A percentile compares a stretch with the other conserved stretches of the same genome.
These are phyloP conservation scores for Melanotaenia duboulayi DNA, from an alignment of 2,113 vertebrate genomes.

Conservation along the genomic window DNA sequence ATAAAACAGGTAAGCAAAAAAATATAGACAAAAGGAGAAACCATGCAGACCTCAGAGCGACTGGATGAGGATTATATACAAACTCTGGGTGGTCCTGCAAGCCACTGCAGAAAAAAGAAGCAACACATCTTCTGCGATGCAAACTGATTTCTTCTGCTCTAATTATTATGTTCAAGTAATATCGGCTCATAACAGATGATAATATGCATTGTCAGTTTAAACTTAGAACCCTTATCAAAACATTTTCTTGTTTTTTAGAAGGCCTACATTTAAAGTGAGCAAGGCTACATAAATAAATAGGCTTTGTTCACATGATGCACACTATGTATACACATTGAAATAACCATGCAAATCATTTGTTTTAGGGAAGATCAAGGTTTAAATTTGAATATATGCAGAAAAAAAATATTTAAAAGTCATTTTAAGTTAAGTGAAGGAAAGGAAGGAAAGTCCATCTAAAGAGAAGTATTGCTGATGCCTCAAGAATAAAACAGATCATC, in stretches of 20 bases:
- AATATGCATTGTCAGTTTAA: slow-evolving; percentile 40
- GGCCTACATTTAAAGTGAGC: slow-evolving; percentile 55
- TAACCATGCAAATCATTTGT: slow-evolving; percentile 20
- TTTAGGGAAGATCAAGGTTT: slow-evolving; percentile 4
- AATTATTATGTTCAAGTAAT: slow-evolving; percentile 51
- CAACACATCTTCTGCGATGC: slow-evolving; percentile 27
- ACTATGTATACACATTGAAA: slow-evolving; percentile 41
- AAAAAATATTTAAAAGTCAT: slow-evolving; percentile 18
- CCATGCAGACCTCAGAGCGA: slow-evolving; percentile 55
- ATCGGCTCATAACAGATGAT: slow-evolving; percentile 44
- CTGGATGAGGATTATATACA: slow-evolving; percentile 46
- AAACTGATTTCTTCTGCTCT: slow-evolving; percentile 43
- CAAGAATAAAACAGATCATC: slow-evolving; percentile 17
- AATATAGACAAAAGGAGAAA: slow-evolving; percentile 30
- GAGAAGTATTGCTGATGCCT: slow-evolving; percentile 49
- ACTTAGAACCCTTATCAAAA: slow-evolving; percentile 27
- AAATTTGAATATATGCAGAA: slow-evolving; percentile 8
- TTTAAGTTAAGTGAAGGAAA: neutral
- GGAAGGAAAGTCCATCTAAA: slow-evolving; percentile 14
- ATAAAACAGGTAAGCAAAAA: slow-evolving; percentile 18
- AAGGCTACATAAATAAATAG: slow-evolving; percentile 51
- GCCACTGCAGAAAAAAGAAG: slow-evolving; percentile 43
- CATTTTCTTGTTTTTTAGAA: slow-evolving; percentile 10
- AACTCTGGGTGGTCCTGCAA: slow-evolving; percentile 34
- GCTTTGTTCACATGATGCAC: slow-evolving; percentile 44